Evolutionary conservation across 2,888 invertebrate species (phyloP).

Genomic region (Panzeria rudis): DNA sequence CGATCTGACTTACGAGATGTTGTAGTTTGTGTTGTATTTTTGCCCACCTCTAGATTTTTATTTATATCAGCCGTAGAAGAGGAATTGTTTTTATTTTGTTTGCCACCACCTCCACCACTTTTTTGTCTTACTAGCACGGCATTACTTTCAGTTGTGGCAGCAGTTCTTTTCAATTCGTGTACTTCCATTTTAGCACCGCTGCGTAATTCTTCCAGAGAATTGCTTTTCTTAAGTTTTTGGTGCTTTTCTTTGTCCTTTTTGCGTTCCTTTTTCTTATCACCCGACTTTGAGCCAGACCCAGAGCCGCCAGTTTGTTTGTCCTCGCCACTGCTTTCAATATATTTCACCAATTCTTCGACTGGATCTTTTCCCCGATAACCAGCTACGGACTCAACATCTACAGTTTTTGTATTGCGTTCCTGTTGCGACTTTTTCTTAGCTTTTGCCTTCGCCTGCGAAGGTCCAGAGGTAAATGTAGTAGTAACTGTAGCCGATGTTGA

Average conservation of each 20-base stretch:
- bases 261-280: conserved; percentile 83
- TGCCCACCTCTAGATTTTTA: conserved; percentile 77
- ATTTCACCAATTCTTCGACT: conserved; percentile 90
- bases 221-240: conserved; percentile 87
- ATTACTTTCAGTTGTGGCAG: conserved; percentile 81
- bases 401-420: conserved; percentile 84
- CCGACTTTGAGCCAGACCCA: conserved; percentile 65
- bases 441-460: conserved; percentile 86
- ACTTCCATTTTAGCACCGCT: conserved; percentile 90
- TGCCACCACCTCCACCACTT: conserved; percentile 72
- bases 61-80: conserved; percentile 79
- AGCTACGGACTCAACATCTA: conserved; percentile 86
- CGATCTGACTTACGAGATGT: conserved; percentile 84
- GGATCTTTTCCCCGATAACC: conserved; percentile 92
- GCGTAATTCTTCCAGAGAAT: conserved; percentile 90
- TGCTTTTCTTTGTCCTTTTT: conserved; percentile 83
- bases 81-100: conserved; percentile 79
- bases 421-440: conserved; percentile 85
- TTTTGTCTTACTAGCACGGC: conserved; percentile 81
- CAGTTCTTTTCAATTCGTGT: conserved; percentile 84
- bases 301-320: conserved; percentile 76
- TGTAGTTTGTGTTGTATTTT: conserved; percentile 70
- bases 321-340: conserved; percentile 88
- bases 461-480: conserved; percentile 82
- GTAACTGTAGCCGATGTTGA: conserved; percentile 82